These are phyloP conservation scores for Hypomecis atomaria DNA, from an alignment of 2,888 invertebrate genomes.

Conservation along the genomic window DNA sequence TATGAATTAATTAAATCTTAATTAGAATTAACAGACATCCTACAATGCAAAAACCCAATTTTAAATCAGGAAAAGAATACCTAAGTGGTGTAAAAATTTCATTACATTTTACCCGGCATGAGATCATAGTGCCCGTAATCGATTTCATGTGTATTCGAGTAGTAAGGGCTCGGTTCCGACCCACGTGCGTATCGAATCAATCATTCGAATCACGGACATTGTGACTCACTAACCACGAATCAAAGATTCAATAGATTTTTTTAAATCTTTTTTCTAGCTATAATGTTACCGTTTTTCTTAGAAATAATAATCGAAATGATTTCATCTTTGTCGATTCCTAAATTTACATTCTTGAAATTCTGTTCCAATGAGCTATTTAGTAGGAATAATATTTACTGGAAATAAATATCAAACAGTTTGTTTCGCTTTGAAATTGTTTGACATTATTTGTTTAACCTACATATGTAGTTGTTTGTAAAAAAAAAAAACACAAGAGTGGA, in stretches of 20 bases:
- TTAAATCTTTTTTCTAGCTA: not conserved
- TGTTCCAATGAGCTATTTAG: not conserved
- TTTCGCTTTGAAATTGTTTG: not conserved
- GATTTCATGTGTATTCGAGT: conserved; percentile 1
- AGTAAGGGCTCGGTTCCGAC: conserved; percentile 11
- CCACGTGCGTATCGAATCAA: conserved; percentile 29
- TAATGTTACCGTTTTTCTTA: not conserved
- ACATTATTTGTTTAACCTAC: too few relatives aligned
- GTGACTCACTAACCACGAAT: conserved; percentile 15
- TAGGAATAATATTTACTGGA: not conserved
- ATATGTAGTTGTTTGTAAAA: too few relatives aligned
- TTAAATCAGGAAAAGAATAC: too few relatives aligned
- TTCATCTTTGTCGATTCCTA: conserved; percentile 6
- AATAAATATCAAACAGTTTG: not conserved
- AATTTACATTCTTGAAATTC: not conserved
- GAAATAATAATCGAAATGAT: conserved; percentile 1
- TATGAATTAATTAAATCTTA: too few relatives aligned
- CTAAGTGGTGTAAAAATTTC: not conserved
- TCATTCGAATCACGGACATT: conserved; percentile 15
- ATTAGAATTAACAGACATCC: too few relatives aligned
- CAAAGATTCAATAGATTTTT: conserved; percentile 5
- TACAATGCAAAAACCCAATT: too few relatives aligned
- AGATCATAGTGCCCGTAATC: conserved; percentile 1
- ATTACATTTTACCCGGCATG: not conserved
- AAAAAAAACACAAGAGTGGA: too few relatives aligned